Evolutionary conservation across 2,888 invertebrate genomes (phyloP).

Genomic region (Drosophila eohydei): DNA sequence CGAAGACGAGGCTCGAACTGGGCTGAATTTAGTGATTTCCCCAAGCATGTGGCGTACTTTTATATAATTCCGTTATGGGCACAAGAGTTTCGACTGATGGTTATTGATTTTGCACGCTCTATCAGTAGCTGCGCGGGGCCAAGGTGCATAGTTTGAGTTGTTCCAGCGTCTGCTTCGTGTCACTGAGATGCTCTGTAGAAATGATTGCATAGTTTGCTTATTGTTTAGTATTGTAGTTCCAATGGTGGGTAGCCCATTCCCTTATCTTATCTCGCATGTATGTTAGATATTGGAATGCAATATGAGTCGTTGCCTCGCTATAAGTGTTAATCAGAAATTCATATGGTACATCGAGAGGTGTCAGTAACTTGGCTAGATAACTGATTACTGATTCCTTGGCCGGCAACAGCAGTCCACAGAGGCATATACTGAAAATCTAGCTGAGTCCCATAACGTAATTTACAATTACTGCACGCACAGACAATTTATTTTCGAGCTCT

Average conservation of each 20-base stretch:
- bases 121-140: slow-evolving; percentile 2
- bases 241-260: slow-evolving; percentile 7
- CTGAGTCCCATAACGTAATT: slow-evolving; percentile 70
- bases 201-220: slow-evolving; percentile 54
- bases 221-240: slow-evolving; percentile 6
- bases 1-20: slow-evolving; percentile 1
- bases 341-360: slow-evolving; percentile 58
- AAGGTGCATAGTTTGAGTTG: slow-evolving; percentile 51
- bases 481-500: slow-evolving; percentile 82
- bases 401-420: neutral
- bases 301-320: slow-evolving; percentile 22
- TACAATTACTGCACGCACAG: slow-evolving; percentile 84
- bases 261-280: slow-evolving; percentile 19
- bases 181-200: slow-evolving; percentile 51
- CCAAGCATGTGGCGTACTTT: slow-evolving; percentile 77
- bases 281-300: slow-evolving; percentile 22
- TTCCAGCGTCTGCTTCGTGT: slow-evolving; percentile 54
- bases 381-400: slow-evolving; percentile 17
- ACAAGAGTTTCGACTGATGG: slow-evolving; percentile 68
- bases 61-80: slow-evolving; percentile 64
- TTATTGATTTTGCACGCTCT: slow-evolving; percentile 66
- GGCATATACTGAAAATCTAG: slow-evolving; percentile 20
- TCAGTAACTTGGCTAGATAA: slow-evolving; percentile 62
- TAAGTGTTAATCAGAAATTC: slow-evolving; percentile 68
- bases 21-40: slow-evolving; percentile 74